Percentiles rank a stretch among this genome's conserved stretches.
Conservation (phyloP, 1,140 invertebrate species). For the Hylyphantes graminicola region DNA sequence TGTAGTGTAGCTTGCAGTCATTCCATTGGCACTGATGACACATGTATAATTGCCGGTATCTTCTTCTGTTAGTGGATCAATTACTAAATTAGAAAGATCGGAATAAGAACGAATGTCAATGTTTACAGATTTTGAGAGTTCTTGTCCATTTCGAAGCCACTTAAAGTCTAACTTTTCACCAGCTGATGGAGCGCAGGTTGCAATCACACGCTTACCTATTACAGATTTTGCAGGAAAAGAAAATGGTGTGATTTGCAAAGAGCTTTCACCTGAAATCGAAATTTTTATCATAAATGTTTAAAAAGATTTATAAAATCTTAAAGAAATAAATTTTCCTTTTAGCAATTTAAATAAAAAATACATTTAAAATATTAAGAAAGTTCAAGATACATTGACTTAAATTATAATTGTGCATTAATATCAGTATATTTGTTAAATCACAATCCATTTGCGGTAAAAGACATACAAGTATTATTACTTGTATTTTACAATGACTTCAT, state of each 20-base stretch:
- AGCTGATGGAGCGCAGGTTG: slow-evolving; percentile 23
- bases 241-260: slow-evolving; percentile 31
- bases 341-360: too few relatives aligned
- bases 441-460: too few relatives aligned
- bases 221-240: slow-evolving; percentile 28
- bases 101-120: slow-evolving; percentile 2
- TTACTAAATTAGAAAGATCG: slow-evolving; percentile 15
- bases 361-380: too few relatives aligned
- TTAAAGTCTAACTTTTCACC: slow-evolving; percentile 44
- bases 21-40: background rate
- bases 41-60: slow-evolving; percentile 49
- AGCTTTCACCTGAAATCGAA: slow-evolving; percentile 1
- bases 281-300: background rate
- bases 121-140: background rate
- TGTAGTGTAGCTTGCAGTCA: slow-evolving; percentile 20
- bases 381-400: too few relatives aligned
- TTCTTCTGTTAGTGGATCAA: slow-evolving; percentile 36
- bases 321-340: too few relatives aligned
- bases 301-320: too few relatives aligned
- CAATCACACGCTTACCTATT: slow-evolving; percentile 35
- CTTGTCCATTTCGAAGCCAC: slow-evolving; percentile 34
- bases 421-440: too few relatives aligned
- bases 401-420: too few relatives aligned
- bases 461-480: too few relatives aligned
- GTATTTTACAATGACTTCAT: too few relatives aligned